Evolutionary conservation across 2,113 vertebrate species (phyloP).

Genomic region (Asarcornis scutulata): DNA sequence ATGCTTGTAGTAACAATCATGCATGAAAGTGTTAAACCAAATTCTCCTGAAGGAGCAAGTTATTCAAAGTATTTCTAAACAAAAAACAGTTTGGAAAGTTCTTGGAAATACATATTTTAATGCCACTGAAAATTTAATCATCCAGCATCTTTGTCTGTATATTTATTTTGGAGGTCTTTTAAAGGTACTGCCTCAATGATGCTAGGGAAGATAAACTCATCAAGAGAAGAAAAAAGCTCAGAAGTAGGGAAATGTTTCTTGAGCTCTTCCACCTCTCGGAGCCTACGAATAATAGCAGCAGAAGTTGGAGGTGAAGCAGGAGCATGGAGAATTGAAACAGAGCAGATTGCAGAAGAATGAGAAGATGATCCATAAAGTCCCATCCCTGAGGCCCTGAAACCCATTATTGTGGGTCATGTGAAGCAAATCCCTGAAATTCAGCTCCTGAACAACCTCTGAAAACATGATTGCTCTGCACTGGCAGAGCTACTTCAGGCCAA

Average conservation of each 20-base stretch:
- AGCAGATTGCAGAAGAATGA: neutral
- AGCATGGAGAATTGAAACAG: neutral
- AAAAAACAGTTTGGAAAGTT: neutral
- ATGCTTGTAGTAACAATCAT: neutral
- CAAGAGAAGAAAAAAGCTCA: neutral
- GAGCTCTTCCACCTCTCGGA: neutral
- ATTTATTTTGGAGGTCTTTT: neutral
- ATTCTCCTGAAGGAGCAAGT: neutral
- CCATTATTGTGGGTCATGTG: fast-evolving
- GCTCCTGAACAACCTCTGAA: neutral
- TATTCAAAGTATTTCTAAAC: neutral
- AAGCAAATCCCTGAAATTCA: neutral
- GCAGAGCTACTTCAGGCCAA: neutral
- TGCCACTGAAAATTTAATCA: neutral
- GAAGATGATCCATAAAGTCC: neutral
- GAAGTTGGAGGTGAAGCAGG: neutral
- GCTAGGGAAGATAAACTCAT: neutral
- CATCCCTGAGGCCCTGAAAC: neutral
- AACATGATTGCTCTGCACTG: neutral
- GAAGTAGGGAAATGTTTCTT: neutral
- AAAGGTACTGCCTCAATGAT: neutral
- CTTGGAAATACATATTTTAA: neutral
- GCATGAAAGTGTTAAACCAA: neutral
- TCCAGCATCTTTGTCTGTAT: neutral
- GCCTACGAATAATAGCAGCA: neutral